Conservation (phyloP, 2,888 invertebrate species). For the Hirtodrosophila cameraria region DNA sequence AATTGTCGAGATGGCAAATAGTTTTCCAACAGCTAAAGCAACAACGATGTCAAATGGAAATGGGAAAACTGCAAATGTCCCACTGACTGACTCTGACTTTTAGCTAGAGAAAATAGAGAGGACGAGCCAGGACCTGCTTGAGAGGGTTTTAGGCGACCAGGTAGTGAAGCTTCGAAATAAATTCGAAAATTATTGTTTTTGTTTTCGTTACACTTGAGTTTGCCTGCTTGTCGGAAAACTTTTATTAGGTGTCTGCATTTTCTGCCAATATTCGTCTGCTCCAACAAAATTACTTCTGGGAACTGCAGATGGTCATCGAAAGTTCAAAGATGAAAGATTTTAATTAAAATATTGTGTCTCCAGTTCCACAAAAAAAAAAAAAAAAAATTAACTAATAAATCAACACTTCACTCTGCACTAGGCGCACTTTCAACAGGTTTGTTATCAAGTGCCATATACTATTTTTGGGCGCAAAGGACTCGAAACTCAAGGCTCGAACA, state of each 20-base stretch:
- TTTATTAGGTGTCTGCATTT: conserved; percentile 79
- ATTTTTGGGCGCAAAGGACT: conserved; percentile 11
- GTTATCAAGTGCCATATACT: conserved; percentile 53
- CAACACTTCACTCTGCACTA: conserved; percentile 53
- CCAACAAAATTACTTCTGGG: conserved; percentile 70
- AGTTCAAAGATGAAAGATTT: conserved; percentile 58
- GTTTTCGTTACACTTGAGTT: conserved; percentile 75
- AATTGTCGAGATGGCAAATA: conserved; percentile 80
- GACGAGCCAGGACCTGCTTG: not conserved
- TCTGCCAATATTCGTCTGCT: conserved; percentile 61
- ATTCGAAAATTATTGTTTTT: conserved; percentile 78
- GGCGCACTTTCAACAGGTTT: conserved; percentile 68
- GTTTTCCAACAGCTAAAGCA: conserved; percentile 69
- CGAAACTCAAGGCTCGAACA: not conserved
- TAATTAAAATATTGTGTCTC: conserved; percentile 75
- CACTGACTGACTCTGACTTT: conserved; percentile 59
- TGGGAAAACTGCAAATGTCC: conserved; percentile 73
- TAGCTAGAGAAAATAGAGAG: not conserved
- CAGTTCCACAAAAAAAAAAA: conserved; percentile 7
- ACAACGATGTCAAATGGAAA: conserved; percentile 68
- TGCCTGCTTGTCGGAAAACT: conserved; percentile 72
- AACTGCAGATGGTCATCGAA: conserved; percentile 33
- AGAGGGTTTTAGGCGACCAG: no score
- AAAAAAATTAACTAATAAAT: conserved; percentile 57
- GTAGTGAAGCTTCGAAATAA: conserved; percentile 49